A percentile compares a stretch with the other conserved stretches of the same genome.
Evolutionary conservation across 2,888 invertebrate species (phyloP).

Genomic region (Muschampia plurimacula): DNA sequence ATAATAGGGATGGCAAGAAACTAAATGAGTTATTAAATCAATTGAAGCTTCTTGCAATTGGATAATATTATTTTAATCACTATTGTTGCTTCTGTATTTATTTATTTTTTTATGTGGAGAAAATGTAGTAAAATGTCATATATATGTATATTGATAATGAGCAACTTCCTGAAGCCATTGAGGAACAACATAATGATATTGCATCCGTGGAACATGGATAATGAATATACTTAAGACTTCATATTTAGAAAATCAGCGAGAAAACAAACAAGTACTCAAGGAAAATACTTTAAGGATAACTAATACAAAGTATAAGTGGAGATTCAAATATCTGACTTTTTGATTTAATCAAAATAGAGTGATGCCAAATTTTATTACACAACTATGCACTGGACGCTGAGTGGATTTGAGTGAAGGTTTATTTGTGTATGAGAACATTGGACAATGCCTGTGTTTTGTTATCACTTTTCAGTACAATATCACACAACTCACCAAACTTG

Average conservation of each 20-base stretch:
- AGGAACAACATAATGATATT: not conserved
- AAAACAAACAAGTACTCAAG: not conserved
- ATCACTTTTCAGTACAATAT: slow-evolving; percentile 80
- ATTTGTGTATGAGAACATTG: slow-evolving; percentile 24
- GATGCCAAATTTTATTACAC: slow-evolving; percentile 30
- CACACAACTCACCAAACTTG: slow-evolving; percentile 71
- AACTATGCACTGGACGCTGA: slow-evolving; percentile 45
- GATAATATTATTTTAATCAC: slow-evolving; percentile 55
- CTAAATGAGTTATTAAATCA: not conserved
- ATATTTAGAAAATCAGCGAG: not conserved
- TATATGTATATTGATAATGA: slow-evolving; percentile 27
- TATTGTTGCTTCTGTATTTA: slow-evolving; percentile 60
- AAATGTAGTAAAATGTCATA: slow-evolving; percentile 43
- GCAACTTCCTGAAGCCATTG: slow-evolving; percentile 15
- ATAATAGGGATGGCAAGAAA: not conserved
- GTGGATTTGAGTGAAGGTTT: slow-evolving; percentile 29
- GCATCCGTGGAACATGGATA: not conserved
- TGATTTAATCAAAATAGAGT: slow-evolving; percentile 13
- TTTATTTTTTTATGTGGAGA: slow-evolving; percentile 63
- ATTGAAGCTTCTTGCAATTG: slow-evolving; percentile 4
- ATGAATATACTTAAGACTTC: not conserved
- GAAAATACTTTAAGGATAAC: not conserved
- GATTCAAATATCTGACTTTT: slow-evolving; percentile 2
- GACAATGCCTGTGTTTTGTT: slow-evolving; percentile 65
- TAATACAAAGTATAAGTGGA: not conserved